These are phyloP conservation scores for Agrypnia vestita DNA, from an alignment of 1,140 invertebrate species.

Conservation along the genomic window DNA sequence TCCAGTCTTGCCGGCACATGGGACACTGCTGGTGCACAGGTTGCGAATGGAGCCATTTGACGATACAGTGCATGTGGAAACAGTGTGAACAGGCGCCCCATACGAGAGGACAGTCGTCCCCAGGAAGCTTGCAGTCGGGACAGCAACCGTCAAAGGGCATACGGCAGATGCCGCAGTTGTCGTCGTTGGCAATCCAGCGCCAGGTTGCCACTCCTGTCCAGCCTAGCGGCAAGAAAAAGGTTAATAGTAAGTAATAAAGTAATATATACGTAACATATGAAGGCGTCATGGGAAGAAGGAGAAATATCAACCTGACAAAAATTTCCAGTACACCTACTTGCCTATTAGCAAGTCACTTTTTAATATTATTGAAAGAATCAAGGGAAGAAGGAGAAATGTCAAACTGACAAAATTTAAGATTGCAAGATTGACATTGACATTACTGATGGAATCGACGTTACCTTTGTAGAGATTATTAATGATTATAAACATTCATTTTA, in stretches of 20 bases:
- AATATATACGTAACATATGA: conserved; percentile 15
- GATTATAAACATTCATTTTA: too few species aligned
- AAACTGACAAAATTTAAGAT: too few species aligned
- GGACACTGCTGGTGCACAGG: conserved; percentile 96
- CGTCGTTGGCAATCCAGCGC: conserved; percentile 99
- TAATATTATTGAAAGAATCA: too few species aligned
- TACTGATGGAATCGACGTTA: too few species aligned
- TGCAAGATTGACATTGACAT: too few species aligned
- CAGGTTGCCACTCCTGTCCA: conserved; percentile 98
- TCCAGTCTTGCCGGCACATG: conserved; percentile 99
- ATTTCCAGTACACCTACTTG: too few species aligned
- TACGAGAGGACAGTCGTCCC: conserved; percentile 98
- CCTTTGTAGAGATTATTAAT: too few species aligned
- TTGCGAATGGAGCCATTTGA: conserved; percentile 99
- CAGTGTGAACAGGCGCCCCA: conserved; percentile 99
- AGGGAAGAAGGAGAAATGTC: too few species aligned
- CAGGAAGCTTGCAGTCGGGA: conserved; percentile 98
- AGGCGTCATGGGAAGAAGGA: too few species aligned
- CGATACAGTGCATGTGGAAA: conserved; percentile 99
- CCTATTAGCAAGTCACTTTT: too few species aligned
- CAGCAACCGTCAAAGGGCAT: conserved; percentile 99
- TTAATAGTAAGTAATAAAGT: too few species aligned
- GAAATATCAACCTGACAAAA: too few species aligned
- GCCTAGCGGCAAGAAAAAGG: conserved; percentile 69
- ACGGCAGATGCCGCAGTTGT: conserved; percentile 99